Conservation (phyloP, 1,140 invertebrate species). For the Stegodyphus dumicola region DNA sequence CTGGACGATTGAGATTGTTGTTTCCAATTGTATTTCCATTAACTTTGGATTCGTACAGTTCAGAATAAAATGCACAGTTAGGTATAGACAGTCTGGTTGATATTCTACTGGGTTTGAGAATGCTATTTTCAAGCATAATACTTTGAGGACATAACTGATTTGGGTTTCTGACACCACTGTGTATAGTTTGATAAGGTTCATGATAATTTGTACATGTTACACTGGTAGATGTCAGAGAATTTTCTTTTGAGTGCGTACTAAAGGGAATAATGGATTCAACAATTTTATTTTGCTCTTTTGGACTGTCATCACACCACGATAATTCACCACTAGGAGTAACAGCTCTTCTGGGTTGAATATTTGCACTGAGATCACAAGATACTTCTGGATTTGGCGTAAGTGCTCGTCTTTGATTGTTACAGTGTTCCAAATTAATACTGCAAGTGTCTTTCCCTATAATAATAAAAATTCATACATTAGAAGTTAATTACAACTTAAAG, state of each 20-base stretch:
- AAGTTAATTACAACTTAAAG: background rate
- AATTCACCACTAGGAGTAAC: conserved; percentile 55
- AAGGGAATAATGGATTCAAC: too few relatives aligned
- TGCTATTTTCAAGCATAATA: background rate
- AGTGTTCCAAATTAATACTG: conserved; percentile 5
- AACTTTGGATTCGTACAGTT: background rate
- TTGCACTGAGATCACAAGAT: conserved; percentile 39
- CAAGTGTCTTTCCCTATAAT: conserved; percentile 29
- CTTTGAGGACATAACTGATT: conserved; percentile 7
- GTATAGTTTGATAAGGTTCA: conserved; percentile 1
- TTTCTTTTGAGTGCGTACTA: background rate
- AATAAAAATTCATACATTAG: background rate
- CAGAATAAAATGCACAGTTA: conserved; percentile 4
- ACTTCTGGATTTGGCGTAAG: conserved; percentile 65
- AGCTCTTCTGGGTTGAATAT: conserved; percentile 49
- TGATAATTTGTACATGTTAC: background rate
- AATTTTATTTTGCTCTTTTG: conserved; percentile 1
- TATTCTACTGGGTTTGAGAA: conserved; percentile 1
- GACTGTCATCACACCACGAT: conserved; percentile 33
- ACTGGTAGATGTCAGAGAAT: background rate
- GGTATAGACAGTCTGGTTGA: conserved; percentile 21
- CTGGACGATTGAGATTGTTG: background rate
- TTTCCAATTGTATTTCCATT: background rate
- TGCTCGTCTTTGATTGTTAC: conserved; percentile 58
- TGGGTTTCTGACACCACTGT: background rate